Base-by-base conservation (phyloP, 2,888 invertebrate species). In the Pelosia muscerda region DNA sequence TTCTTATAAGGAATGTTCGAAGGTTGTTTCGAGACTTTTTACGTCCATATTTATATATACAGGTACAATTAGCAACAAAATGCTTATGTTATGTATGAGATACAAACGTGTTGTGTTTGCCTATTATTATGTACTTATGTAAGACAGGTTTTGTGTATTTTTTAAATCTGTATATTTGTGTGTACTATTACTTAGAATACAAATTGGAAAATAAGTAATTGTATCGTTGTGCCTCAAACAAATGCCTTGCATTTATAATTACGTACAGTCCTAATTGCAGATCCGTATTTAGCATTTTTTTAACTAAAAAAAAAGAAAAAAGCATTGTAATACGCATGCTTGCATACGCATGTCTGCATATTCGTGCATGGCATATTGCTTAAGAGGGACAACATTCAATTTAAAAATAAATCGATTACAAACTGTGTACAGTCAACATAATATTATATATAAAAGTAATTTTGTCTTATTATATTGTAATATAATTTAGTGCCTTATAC, bases 11-110 rank as follows among this genome's bases (percentile, higher is more conserved):
- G 72, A 77, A 80, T 80, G 73, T 59, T 65, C 71, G 25, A 65
- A 61, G 72, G 73, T 77, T 79, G 74, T 74, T 65, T 63, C 68
- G 74, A 73, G 69, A 74, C 66, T 73, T 73, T 68, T 68, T 70
- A 72, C 73, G 70, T 73, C 70, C 71, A 66, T 73, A 71, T 72
- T 75, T 74, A 66, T 72, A 63, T 66, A 42, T 63, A 31, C 55
- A 55, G 54, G 65, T 56, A 63, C 38, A 55, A 49, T 60, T 61
- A 62, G 42, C 25, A 22, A 58, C 57, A 63, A 38, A 53, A 31
- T 66, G 60, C 61, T 66, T 66, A 23, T 66, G 56, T 31, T 56
- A 55, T 55, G 26, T 66, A 49, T 56, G 53, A 42, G 57, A 55
- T 25, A 55, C 54, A 60, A 61, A 56, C 53, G 15, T 38, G n/a